These are phyloP conservation scores for Collichthys lucidus DNA, from an alignment of 2,113 vertebrate genomes.

Conservation along the genomic window DNA sequence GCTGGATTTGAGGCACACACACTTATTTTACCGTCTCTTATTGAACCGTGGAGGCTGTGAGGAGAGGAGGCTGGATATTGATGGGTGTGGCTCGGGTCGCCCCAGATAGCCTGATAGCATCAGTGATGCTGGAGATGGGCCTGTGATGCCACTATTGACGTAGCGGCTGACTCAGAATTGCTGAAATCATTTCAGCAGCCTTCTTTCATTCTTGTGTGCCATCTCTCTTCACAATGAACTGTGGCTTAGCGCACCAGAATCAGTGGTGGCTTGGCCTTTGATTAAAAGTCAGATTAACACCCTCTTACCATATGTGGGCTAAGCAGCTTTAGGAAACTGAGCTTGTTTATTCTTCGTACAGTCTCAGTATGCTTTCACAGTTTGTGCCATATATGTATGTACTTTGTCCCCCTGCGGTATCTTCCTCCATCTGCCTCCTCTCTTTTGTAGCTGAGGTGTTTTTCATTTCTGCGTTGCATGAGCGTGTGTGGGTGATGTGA, in stretches of 20 bases:
- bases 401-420: not conserved
- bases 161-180: constrained; percentile 50
- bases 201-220: constrained; percentile 23
- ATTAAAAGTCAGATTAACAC: constrained; percentile 77
- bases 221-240: constrained; percentile 49
- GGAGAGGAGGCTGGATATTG: constrained; percentile 37
- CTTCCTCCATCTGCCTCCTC: constrained; percentile 22
- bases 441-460: constrained; percentile 35
- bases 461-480: constrained; percentile 15
- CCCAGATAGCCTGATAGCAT: constrained; percentile 24
- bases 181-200: constrained; percentile 49
- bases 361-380: constrained; percentile 4
- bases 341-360: constrained; percentile 41
- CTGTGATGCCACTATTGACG: constrained; percentile 51
- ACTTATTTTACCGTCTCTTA: constrained; percentile 40
- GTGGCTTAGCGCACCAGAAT: constrained; percentile 45
- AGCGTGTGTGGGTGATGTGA: constrained; percentile 58
- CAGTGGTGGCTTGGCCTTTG: constrained; percentile 53
- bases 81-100: constrained; percentile 34
- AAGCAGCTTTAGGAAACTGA: constrained; percentile 55
- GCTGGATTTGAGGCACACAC: constrained; percentile 17
- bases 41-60: constrained; percentile 44
- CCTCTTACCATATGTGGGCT: constrained; percentile 48
- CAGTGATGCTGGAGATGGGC: constrained; percentile 23
- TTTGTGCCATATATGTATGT: constrained; percentile 13